Evolutionary conservation across 1,140 invertebrate genomes (phyloP), one percentile per base, ranked within the genome.

Genomic region (Drosophila busckii): DNA sequence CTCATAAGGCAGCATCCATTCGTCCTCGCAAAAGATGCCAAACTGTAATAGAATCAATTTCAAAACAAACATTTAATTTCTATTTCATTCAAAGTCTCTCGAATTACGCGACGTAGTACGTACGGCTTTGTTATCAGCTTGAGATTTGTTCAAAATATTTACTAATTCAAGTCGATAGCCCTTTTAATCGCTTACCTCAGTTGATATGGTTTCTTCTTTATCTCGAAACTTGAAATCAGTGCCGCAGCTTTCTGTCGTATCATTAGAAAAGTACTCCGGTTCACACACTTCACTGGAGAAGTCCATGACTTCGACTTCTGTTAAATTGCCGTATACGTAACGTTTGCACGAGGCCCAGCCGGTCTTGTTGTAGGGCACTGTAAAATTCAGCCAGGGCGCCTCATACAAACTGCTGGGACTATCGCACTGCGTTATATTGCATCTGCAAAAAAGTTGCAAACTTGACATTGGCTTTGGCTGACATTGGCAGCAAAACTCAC

Each of bases 1-100:
- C 90, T n/a, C 61, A 93, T 70, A 0, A n/a, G 92, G 90, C 6
- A 93, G 86, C 85, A 90, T 93, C 92, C 93, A 94, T 61, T 92
- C 90, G 6, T 89, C 82, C 7, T 88, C 70, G 59, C 91, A 92
- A 10, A 89, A 89, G 1, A 92, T 87, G 35, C 88, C 80, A 70
- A 90, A 92, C 91, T 92, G 55, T 6, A 34, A 9, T 9, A 12
- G 3, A 28, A 16, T 84, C 35, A 45, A 59, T 3, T 38, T 8
- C 10, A 31, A 19, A 19, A 6, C 7, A 22, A 42, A n/a, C 28
- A 38, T 17, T 25, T 22, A 37, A 23, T 40, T 12, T 50, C 34
- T 16, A 22, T 63, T 38, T 29, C 7, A 12, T 28, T 50, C 3
- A 9, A 2, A n/a, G n/a, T n/a, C n/a, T n/a, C n/a, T n/a, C n/a